Conservation (phyloP, 2,797 vertebrate species). For the Danio kyathit region DNA sequence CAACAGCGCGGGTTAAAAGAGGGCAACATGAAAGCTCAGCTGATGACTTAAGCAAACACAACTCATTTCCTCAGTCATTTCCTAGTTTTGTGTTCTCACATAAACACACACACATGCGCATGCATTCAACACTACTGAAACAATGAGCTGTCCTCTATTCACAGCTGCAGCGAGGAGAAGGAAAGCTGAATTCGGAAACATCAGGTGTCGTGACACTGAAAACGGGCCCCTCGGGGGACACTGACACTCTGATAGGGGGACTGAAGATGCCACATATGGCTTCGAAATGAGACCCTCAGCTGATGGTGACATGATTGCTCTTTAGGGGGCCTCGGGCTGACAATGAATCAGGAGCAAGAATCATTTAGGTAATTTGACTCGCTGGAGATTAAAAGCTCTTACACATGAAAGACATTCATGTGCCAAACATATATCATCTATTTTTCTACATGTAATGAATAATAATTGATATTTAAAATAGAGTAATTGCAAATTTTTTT, state of each 20-base stretch:
- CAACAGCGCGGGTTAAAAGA: constrained; percentile 21
- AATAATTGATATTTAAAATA: too few relatives aligned
- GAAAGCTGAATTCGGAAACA: background rate
- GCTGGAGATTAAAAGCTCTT: background rate
- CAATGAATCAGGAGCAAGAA: constrained; percentile 61
- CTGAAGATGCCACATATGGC: constrained; percentile 45
- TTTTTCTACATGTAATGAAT: background rate
- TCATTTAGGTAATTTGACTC: background rate
- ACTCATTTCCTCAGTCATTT: constrained; percentile 37
- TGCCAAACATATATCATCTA: background rate
- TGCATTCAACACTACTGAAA: constrained; percentile 7
- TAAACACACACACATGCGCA: background rate
- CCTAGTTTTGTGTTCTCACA: constrained; percentile 33
- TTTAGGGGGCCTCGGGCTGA: constrained; percentile 58
- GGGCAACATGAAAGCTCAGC: constrained; percentile 14
- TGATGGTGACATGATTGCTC: constrained; percentile 58
- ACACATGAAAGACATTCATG: background rate
- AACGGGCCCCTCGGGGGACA: constrained; percentile 55
- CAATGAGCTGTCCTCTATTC: constrained; percentile 21
- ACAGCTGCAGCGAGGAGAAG: constrained; percentile 50
- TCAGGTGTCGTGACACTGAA: constrained; percentile 46
- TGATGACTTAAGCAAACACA: constrained; percentile 29
- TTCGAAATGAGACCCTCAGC: constrained; percentile 55
- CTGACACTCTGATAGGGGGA: constrained; percentile 37
- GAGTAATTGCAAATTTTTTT: too few relatives aligned